Evolutionary conservation across 1,140 invertebrate species (phyloP), one percentile per base, ranked within the genome.

Genomic region (Brachionus koreanus): DNA sequence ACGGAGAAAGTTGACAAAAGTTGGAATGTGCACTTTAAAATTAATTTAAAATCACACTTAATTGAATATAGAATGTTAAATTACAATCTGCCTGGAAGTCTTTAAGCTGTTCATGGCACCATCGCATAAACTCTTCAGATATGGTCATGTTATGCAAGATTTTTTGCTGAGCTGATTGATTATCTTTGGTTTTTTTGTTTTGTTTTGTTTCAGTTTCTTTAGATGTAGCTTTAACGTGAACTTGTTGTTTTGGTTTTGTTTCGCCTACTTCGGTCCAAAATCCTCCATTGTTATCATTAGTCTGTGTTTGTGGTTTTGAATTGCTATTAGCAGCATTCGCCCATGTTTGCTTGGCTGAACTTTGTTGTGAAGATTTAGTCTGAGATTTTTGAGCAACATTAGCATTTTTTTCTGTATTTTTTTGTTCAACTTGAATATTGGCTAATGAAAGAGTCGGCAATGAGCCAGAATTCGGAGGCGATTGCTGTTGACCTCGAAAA

Each of bases 91-190:
- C 76, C 10, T 79, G 49, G 49, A 79, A 79, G 39, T 79, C 49
- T 79, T 42, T 57, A 9, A 79, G 49, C 57, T 79, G 76, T 13
- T 79, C 76, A 23, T 57, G 29, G 13, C 76, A 79, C 76, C 76
- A 79, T 79, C 57, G 61, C 76, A 79, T 79, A 61, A 79, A 79
- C 49, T 79, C 76, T 13, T 79, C 76, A 13, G 49, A 61, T 12
- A 79, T 79, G n/a, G 49, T 79, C 76, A 79, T 61, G 19, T 79
- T 57, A n/a, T 42, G 35, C 16, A 79, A 65, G 19, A 79, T 42
- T 13, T 39, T 61, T 43, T 79, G 49, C 13, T 57, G 46, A 9
- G 23, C 12, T 13, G 61, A 37, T 23, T 49, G 35, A 7, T 29
- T 39, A 13, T 16, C 76, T 25, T 79, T 10, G 1, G 12, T 16